Conservation (phyloP, 1,140 invertebrate species). For the Zaprionus taronus region DNA sequence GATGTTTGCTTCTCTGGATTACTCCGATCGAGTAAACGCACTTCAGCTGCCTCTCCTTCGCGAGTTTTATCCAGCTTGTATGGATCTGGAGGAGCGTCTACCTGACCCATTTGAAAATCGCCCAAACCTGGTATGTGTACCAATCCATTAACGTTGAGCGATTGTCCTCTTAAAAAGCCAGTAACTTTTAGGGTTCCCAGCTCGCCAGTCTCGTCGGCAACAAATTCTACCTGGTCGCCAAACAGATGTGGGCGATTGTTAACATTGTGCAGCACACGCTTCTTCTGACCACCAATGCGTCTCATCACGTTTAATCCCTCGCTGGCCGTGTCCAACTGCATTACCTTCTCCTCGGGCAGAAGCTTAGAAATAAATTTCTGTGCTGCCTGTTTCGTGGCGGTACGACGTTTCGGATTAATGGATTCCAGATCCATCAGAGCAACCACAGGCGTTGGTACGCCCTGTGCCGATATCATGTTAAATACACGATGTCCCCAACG, state of each 20-base stretch:
- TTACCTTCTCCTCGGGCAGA: conserved; percentile 93
- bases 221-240: conserved; percentile 91
- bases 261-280: conserved; percentile 89
- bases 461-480: conserved; percentile 91
- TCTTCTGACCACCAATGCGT: conserved; percentile 92
- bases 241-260: conserved; percentile 92
- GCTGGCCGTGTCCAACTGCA: conserved; percentile 89
- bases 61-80: conserved; percentile 88
- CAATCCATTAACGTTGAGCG: conserved; percentile 93
- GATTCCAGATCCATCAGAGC: conserved; percentile 91
- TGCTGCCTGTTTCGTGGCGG: conserved; percentile 90
- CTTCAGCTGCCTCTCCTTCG: conserved; percentile 65
- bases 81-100: conserved; percentile 91
- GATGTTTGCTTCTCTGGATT: conserved; percentile 91
- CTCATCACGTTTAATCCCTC: conserved; percentile 93
- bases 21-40: conserved; percentile 87
- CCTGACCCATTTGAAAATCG: conserved; percentile 95
- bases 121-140: conserved; percentile 96
- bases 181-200: conserved; percentile 92
- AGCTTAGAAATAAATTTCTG: conserved; percentile 91
- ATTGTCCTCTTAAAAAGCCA: conserved; percentile 93
- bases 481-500: conserved; percentile 91
- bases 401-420: conserved; percentile 89
- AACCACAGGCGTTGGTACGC: conserved; percentile 91
- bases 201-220: conserved; percentile 84